Evolutionary conservation across 2,113 vertebrate species (phyloP).

Genomic region (Noturus placidus): DNA sequence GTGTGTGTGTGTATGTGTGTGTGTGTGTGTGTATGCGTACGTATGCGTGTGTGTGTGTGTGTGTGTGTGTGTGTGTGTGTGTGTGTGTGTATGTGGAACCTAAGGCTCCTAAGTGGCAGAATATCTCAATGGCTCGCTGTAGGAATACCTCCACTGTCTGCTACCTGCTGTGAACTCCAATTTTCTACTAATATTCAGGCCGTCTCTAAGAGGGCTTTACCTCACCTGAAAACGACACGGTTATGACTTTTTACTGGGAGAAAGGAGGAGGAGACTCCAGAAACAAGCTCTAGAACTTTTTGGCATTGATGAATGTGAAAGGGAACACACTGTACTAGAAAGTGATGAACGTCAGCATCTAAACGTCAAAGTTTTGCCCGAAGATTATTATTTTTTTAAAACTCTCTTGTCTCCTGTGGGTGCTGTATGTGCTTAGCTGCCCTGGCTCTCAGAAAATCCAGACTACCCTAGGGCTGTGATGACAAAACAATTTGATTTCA

Average conservation of each 20-base stretch:
- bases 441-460: slow-evolving; percentile 10
- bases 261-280: background rate
- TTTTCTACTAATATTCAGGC: slow-evolving; percentile 31
- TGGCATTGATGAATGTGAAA: slow-evolving; percentile 28
- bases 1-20: slow-evolving; percentile 15
- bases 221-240: background rate
- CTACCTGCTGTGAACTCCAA: slow-evolving; percentile 28
- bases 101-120: slow-evolving; percentile 34
- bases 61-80: background rate
- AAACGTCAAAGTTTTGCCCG: background rate
- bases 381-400: slow-evolving; percentile 1
- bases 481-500: slow-evolving; percentile 29
- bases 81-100: background rate
- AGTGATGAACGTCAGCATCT: background rate
- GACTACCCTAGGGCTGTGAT: slow-evolving; percentile 17
- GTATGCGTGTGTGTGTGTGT: background rate
- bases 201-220: background rate
- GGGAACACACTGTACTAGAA: slow-evolving; percentile 8
- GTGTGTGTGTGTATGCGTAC: slow-evolving; percentile 1
- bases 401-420: background rate
- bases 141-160: slow-evolving; percentile 38
- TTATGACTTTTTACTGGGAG: slow-evolving; percentile 23
- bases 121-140: slow-evolving; percentile 38
- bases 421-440: slow-evolving; percentile 1
- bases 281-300: slow-evolving; percentile 3